These are phyloP conservation scores for Caenorhabditis virilis DNA, from an alignment of 2,888 invertebrate species.

Conservation along the genomic window DNA sequence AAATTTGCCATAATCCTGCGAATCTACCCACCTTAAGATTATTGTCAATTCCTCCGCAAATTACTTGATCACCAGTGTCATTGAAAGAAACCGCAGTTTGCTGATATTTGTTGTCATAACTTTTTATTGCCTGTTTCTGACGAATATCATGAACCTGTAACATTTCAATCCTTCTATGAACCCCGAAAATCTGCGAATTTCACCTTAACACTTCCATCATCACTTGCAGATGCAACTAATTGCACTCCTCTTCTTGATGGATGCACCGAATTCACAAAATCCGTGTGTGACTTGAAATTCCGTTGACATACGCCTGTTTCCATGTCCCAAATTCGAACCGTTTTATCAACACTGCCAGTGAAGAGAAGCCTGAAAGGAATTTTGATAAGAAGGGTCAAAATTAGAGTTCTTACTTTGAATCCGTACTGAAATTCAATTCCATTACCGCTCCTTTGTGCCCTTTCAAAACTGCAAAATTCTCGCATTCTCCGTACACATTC, in stretches of 20 bases:
- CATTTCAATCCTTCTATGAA: not conserved
- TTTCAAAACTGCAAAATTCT: slow-evolving; percentile 88
- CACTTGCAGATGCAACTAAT: slow-evolving; percentile 87
- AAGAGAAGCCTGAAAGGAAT: slow-evolving; percentile 75
- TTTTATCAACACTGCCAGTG: slow-evolving; percentile 91
- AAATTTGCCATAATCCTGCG: not conserved
- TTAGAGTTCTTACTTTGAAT: slow-evolving; percentile 14
- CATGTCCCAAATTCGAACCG: slow-evolving; percentile 92
- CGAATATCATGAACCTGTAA: slow-evolving; percentile 80
- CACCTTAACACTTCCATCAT: slow-evolving; percentile 88
- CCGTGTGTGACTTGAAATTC: slow-evolving; percentile 73
- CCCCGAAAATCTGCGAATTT: not conserved
- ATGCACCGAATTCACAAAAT: slow-evolving; percentile 74
- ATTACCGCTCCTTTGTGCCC: slow-evolving; percentile 94
- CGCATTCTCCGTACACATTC: slow-evolving; percentile 97
- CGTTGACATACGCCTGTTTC: slow-evolving; percentile 85
- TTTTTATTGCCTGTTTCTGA: slow-evolving; percentile 79
- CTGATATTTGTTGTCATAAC: slow-evolving; percentile 71
- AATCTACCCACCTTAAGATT: slow-evolving; percentile 80
- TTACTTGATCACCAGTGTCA: slow-evolving; percentile 91
- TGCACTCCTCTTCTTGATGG: slow-evolving; percentile 85
- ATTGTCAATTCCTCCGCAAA: slow-evolving; percentile 94
- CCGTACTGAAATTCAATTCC: slow-evolving; percentile 77
- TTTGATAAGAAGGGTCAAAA: not conserved
- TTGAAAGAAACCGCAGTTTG: slow-evolving; percentile 88